Conservation (phyloP, 1,140 invertebrate species). For the Matsumurasca onukii region DNA sequence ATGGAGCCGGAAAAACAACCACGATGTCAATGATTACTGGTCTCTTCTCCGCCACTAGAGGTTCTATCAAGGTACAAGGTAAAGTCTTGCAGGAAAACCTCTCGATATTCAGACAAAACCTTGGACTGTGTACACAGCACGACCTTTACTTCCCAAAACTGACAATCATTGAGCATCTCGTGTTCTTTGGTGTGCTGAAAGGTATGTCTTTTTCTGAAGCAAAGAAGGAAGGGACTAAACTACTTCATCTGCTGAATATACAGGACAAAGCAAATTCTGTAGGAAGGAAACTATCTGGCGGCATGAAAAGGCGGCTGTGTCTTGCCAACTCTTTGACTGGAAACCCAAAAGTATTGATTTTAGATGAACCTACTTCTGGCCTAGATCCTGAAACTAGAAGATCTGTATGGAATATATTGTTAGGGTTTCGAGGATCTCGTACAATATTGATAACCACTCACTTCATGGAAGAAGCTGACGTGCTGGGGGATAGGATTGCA, state of each 20-base stretch:
- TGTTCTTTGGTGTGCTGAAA: slow-evolving; percentile 53
- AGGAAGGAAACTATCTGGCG: slow-evolving; percentile 71
- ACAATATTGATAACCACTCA: slow-evolving; percentile 95
- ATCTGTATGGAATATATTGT: slow-evolving; percentile 74
- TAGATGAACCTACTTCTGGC: slow-evolving; percentile 75
- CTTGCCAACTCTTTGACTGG: slow-evolving; percentile 77
- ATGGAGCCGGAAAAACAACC: slow-evolving; percentile 88
- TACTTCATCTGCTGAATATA: slow-evolving; percentile 57
- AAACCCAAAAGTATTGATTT: slow-evolving; percentile 46
- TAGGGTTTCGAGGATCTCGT: slow-evolving; percentile 24
- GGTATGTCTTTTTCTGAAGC: slow-evolving; percentile 44
- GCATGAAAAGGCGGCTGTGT: slow-evolving; percentile 82
- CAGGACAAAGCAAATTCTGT: slow-evolving; percentile 57
- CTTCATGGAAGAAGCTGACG: slow-evolving; percentile 98
- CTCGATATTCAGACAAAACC: background rate
- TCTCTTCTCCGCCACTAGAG: slow-evolving; percentile 15
- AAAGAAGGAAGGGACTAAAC: slow-evolving; percentile 45
- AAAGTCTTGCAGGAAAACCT: background rate
- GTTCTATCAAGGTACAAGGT: background rate
- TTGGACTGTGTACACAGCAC: background rate
- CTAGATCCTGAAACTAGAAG: slow-evolving; percentile 92
- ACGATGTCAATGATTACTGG: slow-evolving; percentile 57
- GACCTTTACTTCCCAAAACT: slow-evolving; percentile 13
- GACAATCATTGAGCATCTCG: slow-evolving; percentile 64
- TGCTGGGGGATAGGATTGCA: slow-evolving; percentile 90